Percentiles rank a stretch among this genome's conserved stretches.
Evolutionary conservation across 2,797 vertebrate genomes (phyloP).

Genomic region (Onychomys torridus): DNA sequence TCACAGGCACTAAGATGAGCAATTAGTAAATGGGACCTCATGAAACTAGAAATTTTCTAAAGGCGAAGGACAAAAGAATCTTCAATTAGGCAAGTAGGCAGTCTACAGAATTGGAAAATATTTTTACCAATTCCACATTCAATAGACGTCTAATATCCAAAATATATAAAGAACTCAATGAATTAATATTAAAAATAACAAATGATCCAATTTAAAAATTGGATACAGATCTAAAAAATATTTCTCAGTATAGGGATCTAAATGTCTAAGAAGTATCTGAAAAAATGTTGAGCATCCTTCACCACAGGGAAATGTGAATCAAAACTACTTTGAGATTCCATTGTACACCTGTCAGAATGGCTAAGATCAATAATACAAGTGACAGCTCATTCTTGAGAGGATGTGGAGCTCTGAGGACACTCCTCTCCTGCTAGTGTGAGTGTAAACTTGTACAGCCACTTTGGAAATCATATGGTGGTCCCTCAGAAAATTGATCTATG

Average conservation of each 20-base stretch:
- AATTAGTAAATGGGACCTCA: neutral
- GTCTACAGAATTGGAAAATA: neutral
- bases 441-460: neutral
- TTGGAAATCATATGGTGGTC: neutral
- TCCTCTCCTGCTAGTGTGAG: neutral
- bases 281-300: neutral
- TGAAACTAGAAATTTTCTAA: neutral
- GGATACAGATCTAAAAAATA: neutral
- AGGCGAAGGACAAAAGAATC: neutral
- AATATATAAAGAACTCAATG: neutral
- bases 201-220: neutral
- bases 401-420: neutral
- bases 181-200: neutral
- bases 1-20: neutral
- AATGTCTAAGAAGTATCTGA: neutral
- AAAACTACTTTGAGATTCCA: neutral
- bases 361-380: neutral
- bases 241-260: neutral
- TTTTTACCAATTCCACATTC: neutral
- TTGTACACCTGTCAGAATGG: neutral
- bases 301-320: neutral
- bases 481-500: neutral
- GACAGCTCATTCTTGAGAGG: neutral
- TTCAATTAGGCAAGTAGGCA: neutral
- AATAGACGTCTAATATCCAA: neutral